Percentiles rank a stretch among this genome's conserved stretches.
Conservation (phyloP, 1,140 invertebrate species). For the Drosophila mauritiana region DNA sequence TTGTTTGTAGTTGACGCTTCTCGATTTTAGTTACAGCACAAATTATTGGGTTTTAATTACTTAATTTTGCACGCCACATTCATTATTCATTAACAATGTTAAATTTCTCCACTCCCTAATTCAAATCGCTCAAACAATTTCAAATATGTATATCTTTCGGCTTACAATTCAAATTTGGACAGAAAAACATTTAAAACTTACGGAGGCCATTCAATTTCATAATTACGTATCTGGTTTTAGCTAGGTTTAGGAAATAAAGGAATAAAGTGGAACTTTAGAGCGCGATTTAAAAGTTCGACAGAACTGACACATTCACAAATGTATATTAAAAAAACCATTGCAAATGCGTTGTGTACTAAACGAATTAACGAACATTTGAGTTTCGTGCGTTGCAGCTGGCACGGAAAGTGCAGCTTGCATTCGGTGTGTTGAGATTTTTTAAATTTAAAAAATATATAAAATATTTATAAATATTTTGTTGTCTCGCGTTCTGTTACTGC, state of each 20-base stretch:
- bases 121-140: constrained; percentile 68
- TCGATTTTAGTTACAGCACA: constrained; percentile 55
- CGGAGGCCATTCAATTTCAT: constrained; percentile 71
- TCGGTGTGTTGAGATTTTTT: constrained; percentile 66
- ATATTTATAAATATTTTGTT: constrained; percentile 77
- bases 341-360: constrained; percentile 10
- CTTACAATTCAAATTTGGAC: constrained; percentile 39
- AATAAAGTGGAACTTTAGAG: constrained; percentile 23
- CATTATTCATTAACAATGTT: constrained; percentile 69
- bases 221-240: constrained; percentile 77
- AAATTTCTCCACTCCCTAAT: constrained; percentile 36
- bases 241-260: constrained; percentile 40
- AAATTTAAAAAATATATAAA: constrained; percentile 71
- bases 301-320: constrained; percentile 43
- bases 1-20: constrained; percentile 29
- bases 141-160: constrained; percentile 37
- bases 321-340: constrained; percentile 33
- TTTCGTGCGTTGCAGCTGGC: constrained; percentile 34
- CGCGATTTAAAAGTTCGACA: constrained; percentile 32
- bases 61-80: constrained; percentile 74
- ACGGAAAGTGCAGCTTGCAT: constrained; percentile 33
- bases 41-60: constrained; percentile 43
- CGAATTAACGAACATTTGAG: constrained; percentile 34
- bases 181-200: constrained; percentile 60
- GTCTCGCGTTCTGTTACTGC: constrained; percentile 50